Conservation (phyloP, 2,888 invertebrate genomes). For the Metalampra italica region DNA sequence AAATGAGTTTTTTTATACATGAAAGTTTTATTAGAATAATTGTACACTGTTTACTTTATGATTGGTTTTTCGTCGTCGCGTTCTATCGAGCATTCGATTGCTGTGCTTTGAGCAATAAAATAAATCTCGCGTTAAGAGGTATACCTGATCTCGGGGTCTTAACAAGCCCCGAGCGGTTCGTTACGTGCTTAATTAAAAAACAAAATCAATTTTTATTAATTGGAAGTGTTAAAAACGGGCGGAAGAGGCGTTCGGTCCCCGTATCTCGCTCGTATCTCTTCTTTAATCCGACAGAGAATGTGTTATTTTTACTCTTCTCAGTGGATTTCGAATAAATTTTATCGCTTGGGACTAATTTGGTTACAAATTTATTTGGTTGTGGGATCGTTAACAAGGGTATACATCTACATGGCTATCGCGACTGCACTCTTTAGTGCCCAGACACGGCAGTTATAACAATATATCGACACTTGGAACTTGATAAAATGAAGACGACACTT, state of each 20-base stretch:
- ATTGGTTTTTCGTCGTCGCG: constrained; percentile 38
- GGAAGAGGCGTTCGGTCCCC: constrained; percentile 64
- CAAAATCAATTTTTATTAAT: constrained; percentile 78
- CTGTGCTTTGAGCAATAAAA: constrained; percentile 73
- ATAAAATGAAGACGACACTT: constrained; percentile 76
- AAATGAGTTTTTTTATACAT: constrained; percentile 39
- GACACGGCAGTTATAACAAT: constrained; percentile 71
- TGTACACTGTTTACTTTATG: constrained; percentile 50
- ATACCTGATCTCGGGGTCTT: constrained; percentile 63
- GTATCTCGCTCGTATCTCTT: constrained; percentile 75
- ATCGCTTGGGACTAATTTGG: constrained; percentile 77
- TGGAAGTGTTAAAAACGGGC: constrained; percentile 78
- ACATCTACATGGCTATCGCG: constrained; percentile 72
- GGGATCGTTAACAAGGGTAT: constrained; percentile 75
- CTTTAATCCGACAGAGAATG: constrained; percentile 77
- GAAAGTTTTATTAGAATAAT: constrained; percentile 52
- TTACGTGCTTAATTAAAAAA: constrained; percentile 76
- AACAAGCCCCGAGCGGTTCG: constrained; percentile 64
- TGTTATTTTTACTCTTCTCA: constrained; percentile 77
- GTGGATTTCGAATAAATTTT: constrained; percentile 78
- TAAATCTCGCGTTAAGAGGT: constrained; percentile 72
- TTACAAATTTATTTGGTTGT: constrained; percentile 78
- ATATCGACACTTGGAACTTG: constrained; percentile 71
- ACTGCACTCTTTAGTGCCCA: constrained; percentile 68
- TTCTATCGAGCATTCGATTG: constrained; percentile 47